Percentiles rank a stretch among this genome's conserved stretches.
These are phyloP conservation scores for Callipepla squamata DNA, from an alignment of 2,113 vertebrate genomes.

Conservation along the genomic window DNA sequence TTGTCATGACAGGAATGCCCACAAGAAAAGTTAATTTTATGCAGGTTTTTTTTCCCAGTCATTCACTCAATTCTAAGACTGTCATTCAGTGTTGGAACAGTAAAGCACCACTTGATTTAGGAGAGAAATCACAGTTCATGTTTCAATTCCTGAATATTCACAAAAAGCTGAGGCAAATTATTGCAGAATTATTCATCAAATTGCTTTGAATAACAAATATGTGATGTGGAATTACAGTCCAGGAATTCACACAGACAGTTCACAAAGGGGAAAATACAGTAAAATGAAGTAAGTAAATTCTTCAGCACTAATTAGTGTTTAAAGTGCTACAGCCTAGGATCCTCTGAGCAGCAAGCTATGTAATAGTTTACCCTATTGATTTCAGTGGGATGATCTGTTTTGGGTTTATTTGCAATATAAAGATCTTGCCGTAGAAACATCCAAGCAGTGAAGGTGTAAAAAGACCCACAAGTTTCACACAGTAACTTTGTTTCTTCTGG, in stretches of 20 bases:
- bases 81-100: slow-evolving; percentile 2
- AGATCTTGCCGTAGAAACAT: neutral
- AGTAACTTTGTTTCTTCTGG: neutral
- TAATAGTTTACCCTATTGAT: neutral
- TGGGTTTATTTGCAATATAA: neutral
- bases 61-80: slow-evolving; percentile 20
- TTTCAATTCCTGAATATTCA: slow-evolving; percentile 58
- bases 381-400: neutral
- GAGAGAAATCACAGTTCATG: neutral
- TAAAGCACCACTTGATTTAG: slow-evolving; percentile 19
- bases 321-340: neutral
- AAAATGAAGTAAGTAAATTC: neutral
- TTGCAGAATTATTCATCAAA: slow-evolving; percentile 56
- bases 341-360: neutral
- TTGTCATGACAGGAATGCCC: neutral
- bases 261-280: neutral
- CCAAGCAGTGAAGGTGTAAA: neutral
- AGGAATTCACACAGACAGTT: neutral
- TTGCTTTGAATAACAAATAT: slow-evolving; percentile 37
- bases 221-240: neutral
- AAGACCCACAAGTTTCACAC: neutral
- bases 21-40: slow-evolving; percentile 1
- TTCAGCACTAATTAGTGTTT: neutral
- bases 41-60: neutral
- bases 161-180: slow-evolving; percentile 29